Evolutionary conservation across 2,888 invertebrate species (phyloP), one percentile per base, ranked within the genome.

Genomic region (Itoplectis maculator): DNA sequence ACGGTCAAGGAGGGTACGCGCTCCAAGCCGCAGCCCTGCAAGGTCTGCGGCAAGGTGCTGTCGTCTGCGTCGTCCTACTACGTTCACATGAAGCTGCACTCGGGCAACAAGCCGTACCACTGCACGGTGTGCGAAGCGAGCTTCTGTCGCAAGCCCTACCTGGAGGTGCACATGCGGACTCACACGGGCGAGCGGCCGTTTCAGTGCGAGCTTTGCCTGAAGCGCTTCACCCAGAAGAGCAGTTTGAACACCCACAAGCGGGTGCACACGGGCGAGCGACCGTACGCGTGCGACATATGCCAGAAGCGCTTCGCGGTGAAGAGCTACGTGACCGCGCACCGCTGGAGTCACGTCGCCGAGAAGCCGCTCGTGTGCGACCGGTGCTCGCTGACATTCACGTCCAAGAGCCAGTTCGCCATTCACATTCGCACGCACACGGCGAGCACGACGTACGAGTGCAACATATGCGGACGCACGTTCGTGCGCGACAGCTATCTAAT

Each of bases 41-140:
- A 96, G 94, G 95, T 96, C 81, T 96, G 96, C 92, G 96, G 96
- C 79, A 96, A 96, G 94, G 95, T 96, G 82, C 93, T 96, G 84
- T 96, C 96, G 75, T 96, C 96, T 13, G 95, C 96, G 80, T 96
- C 96, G 54, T 96, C 96, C 86, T 96, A 96, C 92, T 96, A 97
- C 91, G 97, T 96, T 88, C 97, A 97, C 93, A 96, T 96, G 96
- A 96, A 96, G 93, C 94, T 96, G 86, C 96, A 97, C 93, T 96
- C 96, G 29, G 95, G 96, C 88, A 96, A 95, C 92, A 97, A 97
- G 92, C 96, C 96, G 83, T 97, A 96, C 93, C 95, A 95, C 90
- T 97, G 97, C 93, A 95, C 95, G 86, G 95, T 95, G 66, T 96
- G 96, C 92, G 96, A 96, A 90, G 96, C 96, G 63, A 95, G 96